Conservation (phyloP, 2,797 vertebrate species). For the Coluber constrictor region DNA sequence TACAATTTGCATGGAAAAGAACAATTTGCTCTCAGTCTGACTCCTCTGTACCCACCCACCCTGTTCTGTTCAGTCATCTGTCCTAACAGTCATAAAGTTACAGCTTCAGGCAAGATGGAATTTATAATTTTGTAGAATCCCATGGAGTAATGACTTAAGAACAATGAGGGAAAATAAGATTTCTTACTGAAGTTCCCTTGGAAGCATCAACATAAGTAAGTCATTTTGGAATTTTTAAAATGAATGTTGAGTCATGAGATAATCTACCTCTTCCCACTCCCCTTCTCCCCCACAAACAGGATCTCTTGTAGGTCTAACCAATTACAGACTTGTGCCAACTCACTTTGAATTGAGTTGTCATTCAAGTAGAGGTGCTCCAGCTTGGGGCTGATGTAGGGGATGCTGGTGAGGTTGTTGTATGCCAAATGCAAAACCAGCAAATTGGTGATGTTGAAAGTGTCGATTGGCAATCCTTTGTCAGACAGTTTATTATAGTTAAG, state of each 20-base stretch:
- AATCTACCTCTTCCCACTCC: not conserved
- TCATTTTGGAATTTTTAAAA: not conserved
- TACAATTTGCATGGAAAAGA: not conserved
- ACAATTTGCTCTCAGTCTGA: not conserved
- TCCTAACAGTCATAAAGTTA: not conserved
- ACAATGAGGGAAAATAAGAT: not conserved
- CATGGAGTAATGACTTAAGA: not conserved
- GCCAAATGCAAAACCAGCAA: slow-evolving; percentile 91
- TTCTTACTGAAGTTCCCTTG: not conserved
- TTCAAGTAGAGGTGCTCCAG: slow-evolving; percentile 96
- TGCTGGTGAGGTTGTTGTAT: slow-evolving; percentile 86
- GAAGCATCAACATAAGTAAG: not conserved
- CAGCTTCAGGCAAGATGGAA: not conserved
- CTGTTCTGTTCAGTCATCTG: not conserved
- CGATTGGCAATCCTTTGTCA: slow-evolving; percentile 87
- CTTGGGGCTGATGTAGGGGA: slow-evolving; percentile 83
- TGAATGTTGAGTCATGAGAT: not conserved
- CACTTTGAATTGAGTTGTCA: slow-evolving; percentile 93
- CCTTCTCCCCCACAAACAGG: not conserved
- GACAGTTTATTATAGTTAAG: slow-evolving; percentile 93
- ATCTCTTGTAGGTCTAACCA: fast-evolving
- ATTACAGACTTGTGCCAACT: slow-evolving; percentile 36
- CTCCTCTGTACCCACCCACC: not conserved
- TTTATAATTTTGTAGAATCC: not conserved
- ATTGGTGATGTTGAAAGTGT: slow-evolving; percentile 88